Evolutionary conservation across 1,140 invertebrate genomes (phyloP), one percentile per base, ranked within the genome.

Genomic region (Acromyrmex heyeri): DNA sequence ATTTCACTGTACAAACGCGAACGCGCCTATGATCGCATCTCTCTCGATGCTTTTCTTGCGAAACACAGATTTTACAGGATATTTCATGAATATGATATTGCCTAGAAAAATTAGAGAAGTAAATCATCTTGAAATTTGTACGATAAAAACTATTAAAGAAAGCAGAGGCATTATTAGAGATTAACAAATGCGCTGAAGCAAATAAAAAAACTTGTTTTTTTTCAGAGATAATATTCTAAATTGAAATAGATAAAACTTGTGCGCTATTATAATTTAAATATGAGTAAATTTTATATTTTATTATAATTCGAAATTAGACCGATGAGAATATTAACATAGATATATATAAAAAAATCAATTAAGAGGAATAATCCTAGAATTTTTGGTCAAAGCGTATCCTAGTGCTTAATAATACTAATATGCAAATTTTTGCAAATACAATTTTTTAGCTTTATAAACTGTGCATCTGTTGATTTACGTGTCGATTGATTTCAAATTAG

Each of bases 11-110:
- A 21, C 55, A 5, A n/a, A 48, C 79, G 12, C 24, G 34, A 44
- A 44, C 38, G 38, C 24, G 57, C 38, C n/a, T 79, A 10, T 69
- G 62, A 79, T 70, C 55, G 64, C 30, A 55, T 18, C 14, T 69
- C 27, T 69, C 27, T 69, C 8, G 16, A 27, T 1, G 38, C 21
- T 2, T 69, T 70, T 30, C 24, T 27, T 79, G 44, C 30, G 8
- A 55, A 50, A 48, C 10, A 7, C 24, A 30, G 7, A 78, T 27
- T 8, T 50, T 7, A 24, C 12, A 10, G 38, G 38, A 18, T 10
- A 59, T 12, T 61, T 27, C 12, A 18, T 10, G 2, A 59, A 2
- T 4, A 10, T 21, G 24, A 72, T 8, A 7, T 61, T 21, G 27
- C 14, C 8, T 14, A 6, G 8, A 61, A 50, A 30, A 48, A 78